phyloP scores from a whole-genome alignment of 2,888 invertebrate species.

The Xanthia togata region DNA sequence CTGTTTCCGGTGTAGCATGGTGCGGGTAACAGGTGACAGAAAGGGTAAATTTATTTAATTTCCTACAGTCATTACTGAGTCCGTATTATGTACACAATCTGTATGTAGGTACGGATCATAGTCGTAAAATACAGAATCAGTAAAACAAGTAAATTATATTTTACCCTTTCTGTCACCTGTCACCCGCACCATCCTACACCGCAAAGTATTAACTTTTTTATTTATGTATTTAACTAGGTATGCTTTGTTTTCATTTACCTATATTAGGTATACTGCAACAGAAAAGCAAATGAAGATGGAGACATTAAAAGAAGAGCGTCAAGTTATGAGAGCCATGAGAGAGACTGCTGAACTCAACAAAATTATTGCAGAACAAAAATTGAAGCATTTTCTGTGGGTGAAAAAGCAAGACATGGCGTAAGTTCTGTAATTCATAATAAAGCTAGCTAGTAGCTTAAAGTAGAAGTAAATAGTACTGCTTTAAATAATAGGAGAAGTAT shows the following conservation, averaged over 20 bases:
- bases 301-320: conserved; percentile 84
- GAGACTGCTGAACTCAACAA: conserved; percentile 92
- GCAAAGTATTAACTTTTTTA: not conserved
- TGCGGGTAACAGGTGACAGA: too few relatives aligned
- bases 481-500: not conserved
- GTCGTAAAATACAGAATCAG: too few relatives aligned
- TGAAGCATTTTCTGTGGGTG: conserved; percentile 88
- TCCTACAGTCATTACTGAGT: too few relatives aligned
- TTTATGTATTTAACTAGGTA: not conserved
- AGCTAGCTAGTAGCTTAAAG: not conserved
- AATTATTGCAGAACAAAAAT: conserved; percentile 90
- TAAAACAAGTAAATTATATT: too few relatives aligned
- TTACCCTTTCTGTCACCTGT: too few relatives aligned
- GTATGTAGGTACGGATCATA: too few relatives aligned
- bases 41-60: too few relatives aligned
- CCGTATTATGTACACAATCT: too few relatives aligned
- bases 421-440: conserved; percentile 64
- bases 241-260: not conserved
- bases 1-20: too few relatives aligned
- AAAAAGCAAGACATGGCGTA: conserved; percentile 86
- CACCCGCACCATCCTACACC: too few relatives aligned
- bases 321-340: conserved; percentile 85
- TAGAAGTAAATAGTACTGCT: not conserved
- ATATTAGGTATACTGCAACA: conserved; percentile 73
- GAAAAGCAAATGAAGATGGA: conserved; percentile 85